phyloP scores from a whole-genome alignment of 2,888 invertebrate species.

The Sthenelais limicola region DNA sequence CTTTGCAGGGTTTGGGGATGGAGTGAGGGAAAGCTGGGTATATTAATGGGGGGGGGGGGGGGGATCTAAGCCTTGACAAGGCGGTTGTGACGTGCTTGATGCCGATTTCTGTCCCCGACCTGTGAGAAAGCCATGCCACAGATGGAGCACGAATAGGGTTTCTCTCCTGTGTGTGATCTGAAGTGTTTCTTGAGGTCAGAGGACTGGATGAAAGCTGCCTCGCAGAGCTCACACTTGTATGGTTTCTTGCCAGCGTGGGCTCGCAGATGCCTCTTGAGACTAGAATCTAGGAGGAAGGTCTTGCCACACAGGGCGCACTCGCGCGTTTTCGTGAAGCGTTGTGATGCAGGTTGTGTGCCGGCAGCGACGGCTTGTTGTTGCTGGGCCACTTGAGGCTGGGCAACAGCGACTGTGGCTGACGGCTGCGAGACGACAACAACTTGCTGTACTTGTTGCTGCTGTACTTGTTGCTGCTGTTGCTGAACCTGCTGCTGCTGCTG shows the following conservation, averaged over 20 bases:
- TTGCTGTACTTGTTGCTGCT: slow-evolving; percentile 1
- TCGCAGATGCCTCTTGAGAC: slow-evolving; percentile 25
- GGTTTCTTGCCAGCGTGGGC: slow-evolving; percentile 33
- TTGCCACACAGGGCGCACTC: slow-evolving; percentile 30
- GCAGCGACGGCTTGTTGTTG: not conserved
- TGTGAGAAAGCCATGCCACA: slow-evolving; percentile 35
- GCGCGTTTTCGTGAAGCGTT: slow-evolving; percentile 25
- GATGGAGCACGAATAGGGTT: slow-evolving; percentile 25
- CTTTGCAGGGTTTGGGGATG: too few species aligned
- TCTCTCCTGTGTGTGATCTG: slow-evolving; percentile 33
- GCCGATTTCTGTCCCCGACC: slow-evolving; percentile 25
- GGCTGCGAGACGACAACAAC: not conserved
- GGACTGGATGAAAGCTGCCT: slow-evolving; percentile 30
- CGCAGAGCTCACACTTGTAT: slow-evolving; percentile 33
- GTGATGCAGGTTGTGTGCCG: not conserved
- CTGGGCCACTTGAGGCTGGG: not conserved
- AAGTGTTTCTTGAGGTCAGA: slow-evolving; percentile 29
- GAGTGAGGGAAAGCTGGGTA: too few species aligned
- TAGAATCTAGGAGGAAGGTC: slow-evolving; percentile 35
- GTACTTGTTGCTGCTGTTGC: not conserved
- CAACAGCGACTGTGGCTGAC: too few species aligned
- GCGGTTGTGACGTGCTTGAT: slow-evolving; percentile 26
- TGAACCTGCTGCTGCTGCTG: not conserved
- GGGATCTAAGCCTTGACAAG: slow-evolving; percentile 17
- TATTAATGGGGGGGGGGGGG: too few species aligned